phyloP scores from a whole-genome alignment of 2,797 vertebrate species.

The Neosilurus mollespiculum region DNA sequence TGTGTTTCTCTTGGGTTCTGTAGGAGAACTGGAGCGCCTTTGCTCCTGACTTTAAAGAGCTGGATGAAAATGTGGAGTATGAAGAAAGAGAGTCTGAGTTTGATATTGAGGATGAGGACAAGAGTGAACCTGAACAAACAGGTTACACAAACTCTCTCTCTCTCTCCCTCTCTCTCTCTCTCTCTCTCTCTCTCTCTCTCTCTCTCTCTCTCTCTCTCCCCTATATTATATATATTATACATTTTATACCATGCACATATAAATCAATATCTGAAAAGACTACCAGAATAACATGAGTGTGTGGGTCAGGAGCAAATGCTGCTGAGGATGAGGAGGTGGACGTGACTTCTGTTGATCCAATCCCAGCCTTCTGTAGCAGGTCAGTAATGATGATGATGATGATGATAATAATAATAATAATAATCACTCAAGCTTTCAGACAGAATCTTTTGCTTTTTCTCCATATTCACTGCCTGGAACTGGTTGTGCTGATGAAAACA shows the following conservation, averaged over 20 bases:
- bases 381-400: slow-evolving; percentile 58
- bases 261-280: not conserved
- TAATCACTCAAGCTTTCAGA: not conserved
- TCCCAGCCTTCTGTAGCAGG: slow-evolving; percentile 97
- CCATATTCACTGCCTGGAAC: not conserved
- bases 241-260: not conserved
- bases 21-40: slow-evolving; percentile 99
- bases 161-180: too few species aligned
- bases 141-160: slow-evolving; percentile 66
- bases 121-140: slow-evolving; percentile 96
- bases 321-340: slow-evolving; percentile 98
- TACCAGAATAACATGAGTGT: not conserved
- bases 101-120: slow-evolving; percentile 97
- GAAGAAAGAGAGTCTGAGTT: slow-evolving; percentile 97
- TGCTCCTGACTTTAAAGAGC: slow-evolving; percentile 95
- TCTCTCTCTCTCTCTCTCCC: too few species aligned
- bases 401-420: not conserved
- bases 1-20: not conserved
- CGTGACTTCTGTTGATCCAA: slow-evolving; percentile 94
- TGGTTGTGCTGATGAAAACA: not conserved
- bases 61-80: slow-evolving; percentile 97
- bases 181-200: too few species aligned
- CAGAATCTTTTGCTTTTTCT: too few species aligned
- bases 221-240: not conserved
- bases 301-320: slow-evolving; percentile 84